A percentile compares a stretch with the other conserved stretches of the same genome.
These are phyloP conservation scores for rabbit (Oryctolagus cuniculus) DNA, from an alignment of 2,113 vertebrate species.

Conservation along the genomic window DNA sequence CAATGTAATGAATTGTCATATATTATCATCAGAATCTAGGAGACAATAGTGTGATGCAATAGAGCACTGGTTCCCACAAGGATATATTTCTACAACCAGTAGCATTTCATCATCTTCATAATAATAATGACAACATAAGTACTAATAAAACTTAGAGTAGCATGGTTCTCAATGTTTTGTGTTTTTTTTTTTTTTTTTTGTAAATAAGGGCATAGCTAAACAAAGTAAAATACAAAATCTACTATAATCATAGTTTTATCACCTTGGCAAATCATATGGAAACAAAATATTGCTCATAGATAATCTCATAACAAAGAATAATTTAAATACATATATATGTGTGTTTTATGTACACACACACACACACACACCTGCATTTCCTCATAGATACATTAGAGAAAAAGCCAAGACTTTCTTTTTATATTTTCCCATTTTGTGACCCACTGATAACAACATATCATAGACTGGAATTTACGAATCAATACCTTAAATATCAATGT, in stretches of 20 bases:
- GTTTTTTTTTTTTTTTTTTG: too few species aligned
- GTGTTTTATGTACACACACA: too few species aligned
- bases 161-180: neutral
- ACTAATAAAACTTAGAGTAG: neutral
- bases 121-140: neutral
- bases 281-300: neutral
- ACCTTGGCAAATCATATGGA: neutral
- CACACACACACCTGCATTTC: too few species aligned
- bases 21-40: neutral
- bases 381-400: neutral
- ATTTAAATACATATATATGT: neutral
- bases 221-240: neutral
- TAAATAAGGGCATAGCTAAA: neutral
- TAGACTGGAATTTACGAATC: neutral
- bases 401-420: neutral
- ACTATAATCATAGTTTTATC: neutral
- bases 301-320: neutral
- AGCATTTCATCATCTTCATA: neutral
- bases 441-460: neutral
- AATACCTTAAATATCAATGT: neutral
- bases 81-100: neutral
- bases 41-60: neutral
- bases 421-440: neutral
- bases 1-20: neutral
- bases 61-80: neutral